phyloP scores from a whole-genome alignment of 2,113 vertebrate genomes.

The Mormyrus lacerda region DNA sequence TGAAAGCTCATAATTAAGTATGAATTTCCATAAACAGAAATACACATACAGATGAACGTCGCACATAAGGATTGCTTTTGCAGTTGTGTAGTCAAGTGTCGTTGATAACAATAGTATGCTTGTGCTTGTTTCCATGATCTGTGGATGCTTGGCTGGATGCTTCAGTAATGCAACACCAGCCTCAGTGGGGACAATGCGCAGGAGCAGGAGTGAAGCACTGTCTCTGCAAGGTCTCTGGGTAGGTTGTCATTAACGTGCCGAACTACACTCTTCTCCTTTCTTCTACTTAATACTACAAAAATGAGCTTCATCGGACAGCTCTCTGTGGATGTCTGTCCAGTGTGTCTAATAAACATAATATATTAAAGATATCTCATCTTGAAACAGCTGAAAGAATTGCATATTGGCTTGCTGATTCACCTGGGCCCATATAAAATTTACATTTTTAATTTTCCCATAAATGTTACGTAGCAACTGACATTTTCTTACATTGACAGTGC shows the following conservation, averaged over 20 bases:
- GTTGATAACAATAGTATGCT: neutral
- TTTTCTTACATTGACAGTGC: neutral
- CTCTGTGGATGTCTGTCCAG: neutral
- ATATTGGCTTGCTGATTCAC: neutral
- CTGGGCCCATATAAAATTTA: neutral
- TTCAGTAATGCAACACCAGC: neutral
- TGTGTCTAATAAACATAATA: neutral
- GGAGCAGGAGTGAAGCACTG: neutral
- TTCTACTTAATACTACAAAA: neutral
- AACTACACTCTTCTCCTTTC: neutral
- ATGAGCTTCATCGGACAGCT: neutral
- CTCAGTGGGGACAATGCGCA: neutral
- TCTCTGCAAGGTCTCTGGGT: neutral
- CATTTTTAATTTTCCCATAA: constrained; percentile 6
- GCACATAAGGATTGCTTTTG: neutral
- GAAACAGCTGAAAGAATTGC: neutral
- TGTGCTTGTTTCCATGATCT: neutral
- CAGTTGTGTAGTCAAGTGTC: neutral
- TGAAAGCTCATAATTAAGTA: neutral
- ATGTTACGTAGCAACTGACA: neutral
- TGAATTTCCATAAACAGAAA: neutral
- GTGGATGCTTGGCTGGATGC: neutral
- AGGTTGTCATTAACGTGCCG: neutral
- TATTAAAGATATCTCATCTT: neutral
- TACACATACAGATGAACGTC: neutral